phyloP scores from a whole-genome alignment of 1,140 invertebrate genomes.

The Lerema accius region DNA sequence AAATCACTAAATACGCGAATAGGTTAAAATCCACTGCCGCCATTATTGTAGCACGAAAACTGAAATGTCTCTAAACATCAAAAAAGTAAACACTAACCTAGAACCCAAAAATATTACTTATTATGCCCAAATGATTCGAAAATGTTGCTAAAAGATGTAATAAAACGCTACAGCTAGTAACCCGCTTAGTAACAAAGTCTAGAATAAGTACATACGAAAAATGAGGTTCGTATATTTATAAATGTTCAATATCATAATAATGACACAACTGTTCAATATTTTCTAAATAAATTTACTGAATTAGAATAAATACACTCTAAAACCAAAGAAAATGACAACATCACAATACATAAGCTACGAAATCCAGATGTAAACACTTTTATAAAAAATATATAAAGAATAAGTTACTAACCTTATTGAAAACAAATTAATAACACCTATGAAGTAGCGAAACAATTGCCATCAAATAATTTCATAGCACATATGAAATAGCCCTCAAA shows the following conservation, averaged over 20 bases:
- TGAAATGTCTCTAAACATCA: constrained; percentile 80
- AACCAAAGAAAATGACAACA: constrained; percentile 55
- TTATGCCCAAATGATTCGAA: constrained; percentile 28
- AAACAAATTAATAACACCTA: constrained; percentile 64
- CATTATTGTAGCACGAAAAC: constrained; percentile 80
- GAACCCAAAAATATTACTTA: constrained; percentile 42
- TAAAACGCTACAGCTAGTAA: constrained; percentile 37
- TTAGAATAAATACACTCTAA: constrained; percentile 26
- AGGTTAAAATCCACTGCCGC: constrained; percentile 80
- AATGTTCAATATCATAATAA: constrained; percentile 38
- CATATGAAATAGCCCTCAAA: constrained; percentile 74
- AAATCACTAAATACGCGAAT: constrained; percentile 65
- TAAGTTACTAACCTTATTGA: constrained; percentile 65
- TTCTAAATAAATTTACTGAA: constrained; percentile 28
- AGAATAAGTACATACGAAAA: constrained; percentile 69
- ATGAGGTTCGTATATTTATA: constrained; percentile 72
- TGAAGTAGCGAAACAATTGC: constrained; percentile 70
- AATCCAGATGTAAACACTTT: constrained; percentile 83
- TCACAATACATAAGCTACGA: constrained; percentile 71
- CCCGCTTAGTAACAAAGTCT: constrained; percentile 69
- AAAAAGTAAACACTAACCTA: constrained; percentile 80
- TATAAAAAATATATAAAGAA: constrained; percentile 64
- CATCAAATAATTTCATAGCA: constrained; percentile 77
- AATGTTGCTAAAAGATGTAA: constrained; percentile 37
- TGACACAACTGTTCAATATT: constrained; percentile 18